Conservation (phyloP, 2,888 invertebrate genomes). For the Morinoia aosen region DNA sequence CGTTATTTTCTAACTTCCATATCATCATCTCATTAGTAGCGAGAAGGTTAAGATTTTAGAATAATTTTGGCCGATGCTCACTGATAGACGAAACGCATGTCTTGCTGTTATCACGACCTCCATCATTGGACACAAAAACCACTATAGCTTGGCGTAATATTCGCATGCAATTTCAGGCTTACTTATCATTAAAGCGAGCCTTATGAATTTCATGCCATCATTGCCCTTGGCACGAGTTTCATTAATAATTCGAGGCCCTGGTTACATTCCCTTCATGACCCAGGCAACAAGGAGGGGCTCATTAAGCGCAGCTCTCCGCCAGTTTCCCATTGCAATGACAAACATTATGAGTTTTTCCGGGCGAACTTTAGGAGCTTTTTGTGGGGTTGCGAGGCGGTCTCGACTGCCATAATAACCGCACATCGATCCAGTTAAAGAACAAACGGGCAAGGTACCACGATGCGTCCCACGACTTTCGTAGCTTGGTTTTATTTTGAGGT, state of each 20-base stretch:
- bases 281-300: background rate
- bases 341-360: background rate
- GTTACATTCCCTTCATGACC: background rate
- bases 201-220: background rate
- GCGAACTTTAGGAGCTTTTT: background rate
- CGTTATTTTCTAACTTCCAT: too few species aligned
- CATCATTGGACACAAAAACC: background rate
- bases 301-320: background rate
- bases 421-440: constrained; percentile 9
- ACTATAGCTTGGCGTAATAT: background rate
- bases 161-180: background rate
- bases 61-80: background rate
- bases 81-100: background rate
- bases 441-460: background rate
- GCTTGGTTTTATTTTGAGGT: background rate
- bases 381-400: background rate
- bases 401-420: background rate
- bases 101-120: background rate
- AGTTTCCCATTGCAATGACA: constrained; percentile 16
- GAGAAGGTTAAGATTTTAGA: too few species aligned
- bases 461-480: background rate
- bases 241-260: background rate
- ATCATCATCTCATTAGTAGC: too few species aligned
- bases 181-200: background rate
- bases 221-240: background rate